Evolutionary conservation across 2,113 vertebrate species (phyloP), one percentile per base, ranked within the genome.

Genomic region (Bostrychus sinensis): DNA sequence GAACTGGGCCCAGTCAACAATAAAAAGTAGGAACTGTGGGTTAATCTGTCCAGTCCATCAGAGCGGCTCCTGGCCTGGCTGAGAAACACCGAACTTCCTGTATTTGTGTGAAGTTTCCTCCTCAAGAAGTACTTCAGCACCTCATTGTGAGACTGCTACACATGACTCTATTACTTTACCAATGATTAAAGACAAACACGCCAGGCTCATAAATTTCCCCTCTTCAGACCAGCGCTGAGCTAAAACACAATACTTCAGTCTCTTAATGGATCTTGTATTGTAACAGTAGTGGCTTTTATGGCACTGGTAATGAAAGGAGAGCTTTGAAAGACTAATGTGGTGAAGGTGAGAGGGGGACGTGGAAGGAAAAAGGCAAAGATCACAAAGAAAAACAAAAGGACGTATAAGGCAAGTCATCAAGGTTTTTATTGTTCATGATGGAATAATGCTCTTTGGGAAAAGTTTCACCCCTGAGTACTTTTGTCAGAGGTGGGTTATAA

Each of bases 51-150:
- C 53, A 36, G 58, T 64, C 79, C 81, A 92, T 91, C 88, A 83
- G 87, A 60, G 72, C 25, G 78, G 70, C 87, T 88, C 83, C 66
- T 74, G 81, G 73, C 73, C 74, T 83, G 53, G 30, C 77, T 68
- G 84, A 86, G 90, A 90, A 92, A 90, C 82, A 41, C 86, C 48
- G 65, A 63, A 77, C 88, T 92, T 93, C 92, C 92, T 91, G 89
- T 92, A 91, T 93, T 93, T 93, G 92, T 93, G 88, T 88, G 75
- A 79, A 72, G 83, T 83, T 93, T 93, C 92, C 92, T 90, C 84
- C 80, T 68, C 66, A 79, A 89, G 72, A 78, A 89, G 86, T 72
- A 83, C 78, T 86, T 85, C 84, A 83, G 85, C 86, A 91, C 89
- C 89, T 92, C 86, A 92, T 92, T 91, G 89, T 93, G 78, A 82